Evolutionary conservation across 2,888 invertebrate genomes (phyloP), one percentile per base, ranked within the genome.

Genomic region (Coenonympha glycerion): DNA sequence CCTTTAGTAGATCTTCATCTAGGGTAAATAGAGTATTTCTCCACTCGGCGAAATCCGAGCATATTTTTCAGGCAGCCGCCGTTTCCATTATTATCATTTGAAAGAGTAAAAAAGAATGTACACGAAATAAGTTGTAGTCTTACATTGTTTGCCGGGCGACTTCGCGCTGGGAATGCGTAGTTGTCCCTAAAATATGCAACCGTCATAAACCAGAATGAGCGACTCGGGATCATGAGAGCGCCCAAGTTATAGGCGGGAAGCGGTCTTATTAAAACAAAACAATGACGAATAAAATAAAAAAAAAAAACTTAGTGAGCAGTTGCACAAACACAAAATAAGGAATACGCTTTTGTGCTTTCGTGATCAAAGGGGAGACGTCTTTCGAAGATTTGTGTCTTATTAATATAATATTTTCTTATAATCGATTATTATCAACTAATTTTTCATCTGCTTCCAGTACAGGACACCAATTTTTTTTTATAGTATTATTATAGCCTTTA

Each of bases 181-280:
- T 22, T 21, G 33, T 47, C 50, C 50, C 50, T 53, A 57, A 50
- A 57, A 51, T 55, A 57, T 53, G 55, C 46, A 53, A 49, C 57
- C 53, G 33, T 55, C 55, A 41, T 57, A 57, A 55, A 57, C 31
- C 31, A 28, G 48, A 48, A 53, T 34, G 46, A 53, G 46, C 28
- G 48, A 51, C 33, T 44, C 33, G 49, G 36, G 26, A 48, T 34
- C 40, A 22, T 15, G 5, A 16, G 9, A 11, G 31, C 11, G 13
- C 24, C 11, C 31, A 48, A 52, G 48, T 31, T 36, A 47, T 11
- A 41, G 19, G 42, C 47, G 34, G n/a, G 11, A 30, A 39, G 9
- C 13, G 36, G 28, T 21, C 2, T 33, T 8, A 8, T 13, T 4
- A 9, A 2, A 2, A n/a, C n/a, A n/a, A n/a, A n/a, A n/a, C n/a